Percentiles rank a stretch among this genome's conserved stretches.
These are phyloP conservation scores for Atethmia centrago DNA, from an alignment of 2,888 invertebrate genomes.

Conservation along the genomic window DNA sequence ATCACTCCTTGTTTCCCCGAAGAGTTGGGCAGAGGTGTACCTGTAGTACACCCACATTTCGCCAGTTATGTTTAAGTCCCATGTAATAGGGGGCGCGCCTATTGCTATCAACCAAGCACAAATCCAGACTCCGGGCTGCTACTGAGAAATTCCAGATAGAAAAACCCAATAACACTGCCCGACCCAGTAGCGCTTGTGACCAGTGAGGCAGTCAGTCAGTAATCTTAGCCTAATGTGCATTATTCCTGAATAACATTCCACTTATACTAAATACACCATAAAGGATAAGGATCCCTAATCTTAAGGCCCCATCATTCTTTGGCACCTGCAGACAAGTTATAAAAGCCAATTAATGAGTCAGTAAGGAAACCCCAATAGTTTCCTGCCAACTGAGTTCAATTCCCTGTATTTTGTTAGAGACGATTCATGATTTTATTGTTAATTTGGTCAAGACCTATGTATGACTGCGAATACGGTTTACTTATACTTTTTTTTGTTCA, in stretches of 20 bases:
- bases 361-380: conserved; percentile 5
- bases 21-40: no score
- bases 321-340: neutral
- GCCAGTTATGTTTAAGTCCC: no score
- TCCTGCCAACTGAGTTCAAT: conserved; percentile 7
- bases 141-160: no score
- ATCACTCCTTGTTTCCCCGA: no score
- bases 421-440: conserved; percentile 11
- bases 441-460: neutral
- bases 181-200: no score
- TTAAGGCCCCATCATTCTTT: neutral
- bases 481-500: neutral
- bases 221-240: neutral
- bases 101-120: no score
- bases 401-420: conserved; percentile 16
- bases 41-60: no score
- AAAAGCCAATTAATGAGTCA: conserved; percentile 9
- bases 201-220: no score
- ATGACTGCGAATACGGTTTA: neutral
- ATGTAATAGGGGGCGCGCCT: no score
- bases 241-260: no score
- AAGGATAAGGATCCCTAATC: neutral
- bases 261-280: neutral
- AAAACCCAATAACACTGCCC: no score
- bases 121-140: no score